Percentiles rank a stretch among this genome's conserved stretches.
Conservation (phyloP, 2,113 vertebrate species). For the Chionodraco myersi region DNA sequence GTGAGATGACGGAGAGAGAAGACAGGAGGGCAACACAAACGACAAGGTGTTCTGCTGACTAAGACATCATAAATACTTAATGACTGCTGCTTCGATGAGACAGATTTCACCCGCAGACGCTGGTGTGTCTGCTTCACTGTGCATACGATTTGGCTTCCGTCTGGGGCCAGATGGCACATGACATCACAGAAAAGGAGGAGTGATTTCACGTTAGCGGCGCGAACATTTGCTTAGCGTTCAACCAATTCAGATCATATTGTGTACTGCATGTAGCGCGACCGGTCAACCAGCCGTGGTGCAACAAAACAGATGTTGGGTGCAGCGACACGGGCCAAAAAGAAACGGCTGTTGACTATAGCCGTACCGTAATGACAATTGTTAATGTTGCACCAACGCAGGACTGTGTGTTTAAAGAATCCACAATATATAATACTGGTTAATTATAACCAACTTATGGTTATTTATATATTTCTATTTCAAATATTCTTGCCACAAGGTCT, state of each 20-base stretch:
- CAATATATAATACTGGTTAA: not conserved
- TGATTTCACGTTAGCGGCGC: conserved; percentile 54
- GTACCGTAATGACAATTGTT: not conserved
- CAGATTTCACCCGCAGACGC: conserved; percentile 17
- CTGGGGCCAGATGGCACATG: conserved; percentile 63
- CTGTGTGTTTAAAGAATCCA: too few relatives aligned
- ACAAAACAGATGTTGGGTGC: conserved; percentile 35
- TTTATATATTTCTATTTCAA: not conserved
- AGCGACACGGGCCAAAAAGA: not conserved
- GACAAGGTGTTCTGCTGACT: conserved; percentile 9
- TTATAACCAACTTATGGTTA: too few relatives aligned
- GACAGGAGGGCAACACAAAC: not conserved
- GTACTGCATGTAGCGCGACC: conserved; percentile 35
- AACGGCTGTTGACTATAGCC: not conserved
- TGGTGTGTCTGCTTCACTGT: conserved; percentile 13
- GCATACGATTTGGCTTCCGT: conserved; percentile 22
- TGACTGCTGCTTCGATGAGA: conserved; percentile 4
- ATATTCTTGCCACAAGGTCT: not conserved
- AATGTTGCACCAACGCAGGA: not conserved
- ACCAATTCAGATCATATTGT: conserved; percentile 15
- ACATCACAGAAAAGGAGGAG: conserved; percentile 56
- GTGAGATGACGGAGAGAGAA: not conserved
- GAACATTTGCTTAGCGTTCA: conserved; percentile 65
- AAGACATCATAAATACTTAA: conserved; percentile 13
- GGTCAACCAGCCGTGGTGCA: conserved; percentile 20